phyloP scores from a whole-genome alignment of 1,140 invertebrate genomes.

The Heliconius himera region DNA sequence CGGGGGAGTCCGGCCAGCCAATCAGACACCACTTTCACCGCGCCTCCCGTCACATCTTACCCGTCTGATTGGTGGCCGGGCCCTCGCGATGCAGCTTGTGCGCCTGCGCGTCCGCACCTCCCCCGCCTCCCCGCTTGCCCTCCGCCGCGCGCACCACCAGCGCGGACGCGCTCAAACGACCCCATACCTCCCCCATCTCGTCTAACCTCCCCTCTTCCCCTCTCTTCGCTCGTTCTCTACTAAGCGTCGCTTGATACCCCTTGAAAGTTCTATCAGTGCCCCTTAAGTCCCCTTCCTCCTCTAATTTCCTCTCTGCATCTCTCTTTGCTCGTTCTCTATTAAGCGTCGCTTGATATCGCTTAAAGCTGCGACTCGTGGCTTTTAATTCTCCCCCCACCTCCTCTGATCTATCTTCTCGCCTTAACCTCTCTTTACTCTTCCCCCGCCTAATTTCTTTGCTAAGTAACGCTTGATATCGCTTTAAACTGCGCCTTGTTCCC shows the following conservation, averaged over 20 bases:
- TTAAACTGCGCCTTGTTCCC: neutral
- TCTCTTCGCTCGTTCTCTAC: too few species aligned
- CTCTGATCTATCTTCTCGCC: too few species aligned
- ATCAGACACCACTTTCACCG: slow-evolving; percentile 71
- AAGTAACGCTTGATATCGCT: too few species aligned
- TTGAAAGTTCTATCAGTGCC: slow-evolving; percentile 35
- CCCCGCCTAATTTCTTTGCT: too few species aligned
- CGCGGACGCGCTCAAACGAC: slow-evolving; percentile 83
- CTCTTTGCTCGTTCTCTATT: too few species aligned
- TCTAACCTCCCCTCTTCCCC: too few species aligned
- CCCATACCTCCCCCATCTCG: slow-evolving; percentile 65
- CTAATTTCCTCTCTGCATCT: too few species aligned
- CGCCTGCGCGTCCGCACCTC: slow-evolving; percentile 82
- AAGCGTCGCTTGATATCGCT: too few species aligned
- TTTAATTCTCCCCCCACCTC: too few species aligned
- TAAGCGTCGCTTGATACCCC: too few species aligned
- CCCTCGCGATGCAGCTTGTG: slow-evolving; percentile 56
- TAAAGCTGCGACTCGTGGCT: too few species aligned
- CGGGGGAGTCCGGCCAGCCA: slow-evolving; percentile 66
- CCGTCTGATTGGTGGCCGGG: slow-evolving; percentile 82
- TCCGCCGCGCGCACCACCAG: slow-evolving; percentile 52
- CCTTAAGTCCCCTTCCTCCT: slow-evolving; percentile 24
- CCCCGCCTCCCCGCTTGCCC: slow-evolving; percentile 81
- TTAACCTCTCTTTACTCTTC: too few species aligned
- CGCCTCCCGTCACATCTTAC: slow-evolving; percentile 70